Percentiles rank a stretch among this genome's conserved stretches.
phyloP scores from a whole-genome alignment of 2,113 vertebrate genomes.

The Strix aluco region DNA sequence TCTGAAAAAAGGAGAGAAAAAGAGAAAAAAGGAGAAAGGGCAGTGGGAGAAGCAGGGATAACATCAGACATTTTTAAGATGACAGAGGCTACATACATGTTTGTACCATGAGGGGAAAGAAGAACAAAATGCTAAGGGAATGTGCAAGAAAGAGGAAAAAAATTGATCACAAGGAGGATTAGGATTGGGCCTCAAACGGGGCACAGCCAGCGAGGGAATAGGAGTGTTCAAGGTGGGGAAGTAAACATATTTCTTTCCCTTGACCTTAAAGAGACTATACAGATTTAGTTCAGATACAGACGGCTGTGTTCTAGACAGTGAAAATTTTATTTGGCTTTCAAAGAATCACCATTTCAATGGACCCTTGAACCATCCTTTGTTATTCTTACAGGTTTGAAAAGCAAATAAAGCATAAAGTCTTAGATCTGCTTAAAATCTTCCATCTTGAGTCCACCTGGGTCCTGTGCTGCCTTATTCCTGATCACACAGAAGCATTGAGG shows the following conservation, averaged over 20 bases:
- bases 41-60: background rate
- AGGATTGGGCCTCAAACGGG: accelerated
- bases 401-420: background rate
- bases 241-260: background rate
- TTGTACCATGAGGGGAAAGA: background rate
- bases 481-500: background rate
- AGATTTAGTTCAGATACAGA: background rate
- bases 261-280: background rate
- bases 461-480: background rate
- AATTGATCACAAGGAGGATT: background rate
- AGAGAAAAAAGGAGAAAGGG: background rate
- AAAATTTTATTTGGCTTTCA: background rate
- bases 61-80: background rate
- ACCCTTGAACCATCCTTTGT: background rate
- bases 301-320: background rate
- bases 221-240: background rate
- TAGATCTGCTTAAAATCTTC: background rate
- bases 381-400: background rate
- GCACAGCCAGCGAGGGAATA: background rate
- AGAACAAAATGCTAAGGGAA: background rate
- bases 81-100: background rate
- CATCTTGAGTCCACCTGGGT: background rate
- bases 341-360: background rate
- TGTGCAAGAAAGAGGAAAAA: background rate
- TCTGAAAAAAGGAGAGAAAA: background rate